Evolutionary conservation across 2,888 invertebrate genomes (phyloP).

Genomic region (Eupithecia abbreviata): DNA sequence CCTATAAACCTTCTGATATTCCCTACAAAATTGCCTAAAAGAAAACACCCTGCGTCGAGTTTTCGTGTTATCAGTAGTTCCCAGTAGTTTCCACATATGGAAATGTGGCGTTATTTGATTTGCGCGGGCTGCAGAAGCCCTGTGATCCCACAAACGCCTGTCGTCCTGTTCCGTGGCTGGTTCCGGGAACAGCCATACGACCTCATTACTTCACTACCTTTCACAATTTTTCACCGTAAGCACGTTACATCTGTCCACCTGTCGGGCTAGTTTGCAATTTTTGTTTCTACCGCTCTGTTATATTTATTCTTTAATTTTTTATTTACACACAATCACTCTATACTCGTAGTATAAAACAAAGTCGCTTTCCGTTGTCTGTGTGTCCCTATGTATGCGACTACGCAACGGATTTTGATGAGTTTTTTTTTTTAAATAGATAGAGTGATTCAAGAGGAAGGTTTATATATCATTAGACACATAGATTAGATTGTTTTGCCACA

Average conservation of each 20-base stretch:
- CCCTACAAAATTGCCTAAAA: conserved; percentile 32
- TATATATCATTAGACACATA: no score
- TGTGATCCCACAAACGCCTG: conserved; percentile 52
- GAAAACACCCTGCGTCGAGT: conserved; percentile 28
- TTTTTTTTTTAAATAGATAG: no score
- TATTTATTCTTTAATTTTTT: no score
- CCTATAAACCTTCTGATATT: conserved; percentile 31
- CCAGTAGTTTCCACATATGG: conserved; percentile 44
- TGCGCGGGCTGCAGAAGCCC: conserved; percentile 48
- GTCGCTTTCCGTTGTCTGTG: no score
- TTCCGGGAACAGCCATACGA: conserved; percentile 36
- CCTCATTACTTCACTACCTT: not conserved
- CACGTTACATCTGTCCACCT: not conserved
- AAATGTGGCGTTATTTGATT: conserved; percentile 50
- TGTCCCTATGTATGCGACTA: no score
- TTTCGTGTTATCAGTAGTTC: conserved; percentile 43
- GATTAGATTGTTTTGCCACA: no score
- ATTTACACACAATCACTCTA: no score
- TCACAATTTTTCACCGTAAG: not conserved
- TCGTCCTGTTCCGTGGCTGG: conserved; percentile 34
- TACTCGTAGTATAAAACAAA: no score
- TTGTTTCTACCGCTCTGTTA: not conserved
- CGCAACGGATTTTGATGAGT: no score
- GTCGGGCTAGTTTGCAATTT: not conserved
- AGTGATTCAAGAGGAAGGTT: no score